Evolutionary conservation across 2,113 vertebrate species (phyloP).

Genomic region (Columba livia): DNA sequence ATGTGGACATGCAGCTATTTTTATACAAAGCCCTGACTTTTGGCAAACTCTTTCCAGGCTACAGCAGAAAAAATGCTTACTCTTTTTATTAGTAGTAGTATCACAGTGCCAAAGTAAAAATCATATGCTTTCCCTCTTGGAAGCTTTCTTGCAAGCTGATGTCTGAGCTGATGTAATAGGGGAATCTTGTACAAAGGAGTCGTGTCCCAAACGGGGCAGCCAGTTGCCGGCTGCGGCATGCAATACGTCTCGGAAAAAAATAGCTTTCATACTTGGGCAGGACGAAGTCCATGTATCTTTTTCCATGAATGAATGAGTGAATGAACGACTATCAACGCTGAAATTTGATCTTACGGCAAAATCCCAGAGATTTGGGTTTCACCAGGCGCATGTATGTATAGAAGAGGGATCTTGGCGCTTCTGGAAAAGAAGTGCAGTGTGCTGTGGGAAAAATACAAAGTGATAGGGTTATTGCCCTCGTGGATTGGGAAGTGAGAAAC

Average conservation of each 20-base stretch:
- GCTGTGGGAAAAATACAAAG: neutral
- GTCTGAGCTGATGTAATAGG: constrained; percentile 24
- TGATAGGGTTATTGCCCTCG: neutral
- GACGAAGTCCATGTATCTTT: neutral
- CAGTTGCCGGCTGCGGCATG: constrained; percentile 9
- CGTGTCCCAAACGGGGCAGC: neutral
- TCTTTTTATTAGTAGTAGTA: neutral
- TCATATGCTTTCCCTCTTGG: constrained; percentile 19
- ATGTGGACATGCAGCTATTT: constrained; percentile 74
- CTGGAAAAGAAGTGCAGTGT: neutral
- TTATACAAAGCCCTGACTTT: constrained; percentile 49
- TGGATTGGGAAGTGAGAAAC: neutral
- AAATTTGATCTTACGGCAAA: neutral
- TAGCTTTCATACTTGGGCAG: neutral
- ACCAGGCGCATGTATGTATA: accelerated
- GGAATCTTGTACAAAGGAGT: constrained; percentile 16
- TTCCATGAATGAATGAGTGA: neutral
- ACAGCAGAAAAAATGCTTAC: constrained; percentile 47
- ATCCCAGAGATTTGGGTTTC: neutral
- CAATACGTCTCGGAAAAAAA: neutral
- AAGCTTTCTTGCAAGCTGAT: constrained; percentile 35
- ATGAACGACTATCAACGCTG: neutral
- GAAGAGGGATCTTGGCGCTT: neutral
- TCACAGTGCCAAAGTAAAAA: constrained; percentile 5
- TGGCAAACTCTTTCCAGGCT: constrained; percentile 55